Base-by-base conservation (phyloP, 2,797 vertebrate species). In the Chelonia mydas region DNA sequence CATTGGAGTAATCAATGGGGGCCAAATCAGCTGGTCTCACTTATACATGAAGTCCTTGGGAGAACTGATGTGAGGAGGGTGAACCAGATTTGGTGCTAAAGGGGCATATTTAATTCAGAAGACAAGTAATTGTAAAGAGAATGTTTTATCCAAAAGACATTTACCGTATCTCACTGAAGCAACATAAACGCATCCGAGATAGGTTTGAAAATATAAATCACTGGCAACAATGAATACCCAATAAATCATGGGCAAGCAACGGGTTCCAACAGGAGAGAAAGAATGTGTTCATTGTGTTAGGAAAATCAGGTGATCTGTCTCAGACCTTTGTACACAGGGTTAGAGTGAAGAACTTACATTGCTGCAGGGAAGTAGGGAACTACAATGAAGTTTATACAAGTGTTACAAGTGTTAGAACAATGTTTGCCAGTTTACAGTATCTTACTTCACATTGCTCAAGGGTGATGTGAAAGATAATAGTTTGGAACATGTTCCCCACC, bases 381-480 rank as follows among this genome's bases (percentile, higher is more conserved):
- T 0, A 89, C 33, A 83, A 85, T 41, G 3, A 33, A 96, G 92
- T 93, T 97, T 96, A 94, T 74, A 91, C n/a, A 49, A 88, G 93
- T 93, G 86, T 90, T 95, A 86, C 90, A 86, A 96, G n/a, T 88
- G 92, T 97, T 97, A 96, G 95, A 98, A 95, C 84, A 91, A 89
- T 84, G 92, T 94, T 97, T 97, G 96, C 96, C 96, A 88, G 96
- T 90, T 97, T 96, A 94, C 93, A 96, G 92, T 65, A 93, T 91
- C 97, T 96, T 89, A 95, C 84, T 98, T 94, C 92, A 93, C 96
- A 92, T 95, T 94, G 96, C 97, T 98, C 96, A 97, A 87, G 97
- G 97, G 97, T 97, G 87, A 92, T 96, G 89, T 54, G 68, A 97
- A 96, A 97, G 96, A 97, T 93, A 97, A 95, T 90, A 85, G 89